A percentile compares a stretch with the other conserved stretches of the same genome.
Evolutionary conservation across 2,888 invertebrate species (phyloP).

Genomic region (Atethmia centrago): DNA sequence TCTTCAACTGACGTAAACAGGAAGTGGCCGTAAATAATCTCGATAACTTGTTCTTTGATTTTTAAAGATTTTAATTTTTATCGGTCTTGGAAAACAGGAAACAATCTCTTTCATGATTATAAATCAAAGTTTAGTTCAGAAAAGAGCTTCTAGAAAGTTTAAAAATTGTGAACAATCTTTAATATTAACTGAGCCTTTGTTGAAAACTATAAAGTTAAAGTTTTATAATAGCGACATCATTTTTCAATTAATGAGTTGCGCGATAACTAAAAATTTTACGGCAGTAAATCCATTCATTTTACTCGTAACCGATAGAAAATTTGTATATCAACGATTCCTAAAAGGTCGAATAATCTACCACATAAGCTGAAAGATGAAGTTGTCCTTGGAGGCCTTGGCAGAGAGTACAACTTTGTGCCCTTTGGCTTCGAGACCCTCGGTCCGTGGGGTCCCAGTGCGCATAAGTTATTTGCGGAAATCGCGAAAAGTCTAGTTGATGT

Average conservation of each 20-base stretch:
- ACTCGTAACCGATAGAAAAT: neutral
- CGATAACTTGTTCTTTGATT: constrained; percentile 1
- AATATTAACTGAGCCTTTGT: neutral
- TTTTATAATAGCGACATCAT: neutral
- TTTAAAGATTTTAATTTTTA: neutral
- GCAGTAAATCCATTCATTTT: neutral
- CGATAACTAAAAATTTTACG: neutral
- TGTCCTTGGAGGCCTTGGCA: too few relatives aligned
- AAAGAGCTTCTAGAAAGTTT: neutral
- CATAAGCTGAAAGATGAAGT: neutral
- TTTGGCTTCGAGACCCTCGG: too few relatives aligned
- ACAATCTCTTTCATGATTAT: neutral
- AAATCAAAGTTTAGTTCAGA: neutral
- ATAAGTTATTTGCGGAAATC: too few relatives aligned
- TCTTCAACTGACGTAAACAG: constrained; percentile 37
- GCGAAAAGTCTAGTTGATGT: too few relatives aligned
- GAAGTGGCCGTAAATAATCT: constrained; percentile 27
- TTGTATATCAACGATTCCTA: neutral
- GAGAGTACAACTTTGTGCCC: too few relatives aligned
- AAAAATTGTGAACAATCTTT: neutral
- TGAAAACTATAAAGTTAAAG: constrained; percentile 15
- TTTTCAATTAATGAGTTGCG: neutral
- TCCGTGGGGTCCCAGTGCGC: too few relatives aligned
- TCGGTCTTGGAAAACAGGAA: neutral
- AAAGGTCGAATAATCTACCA: neutral